A percentile compares a stretch with the other conserved stretches of the same genome.
These are phyloP conservation scores for Drosophila phalerata DNA, from an alignment of 2,888 invertebrate species.

Conservation along the genomic window DNA sequence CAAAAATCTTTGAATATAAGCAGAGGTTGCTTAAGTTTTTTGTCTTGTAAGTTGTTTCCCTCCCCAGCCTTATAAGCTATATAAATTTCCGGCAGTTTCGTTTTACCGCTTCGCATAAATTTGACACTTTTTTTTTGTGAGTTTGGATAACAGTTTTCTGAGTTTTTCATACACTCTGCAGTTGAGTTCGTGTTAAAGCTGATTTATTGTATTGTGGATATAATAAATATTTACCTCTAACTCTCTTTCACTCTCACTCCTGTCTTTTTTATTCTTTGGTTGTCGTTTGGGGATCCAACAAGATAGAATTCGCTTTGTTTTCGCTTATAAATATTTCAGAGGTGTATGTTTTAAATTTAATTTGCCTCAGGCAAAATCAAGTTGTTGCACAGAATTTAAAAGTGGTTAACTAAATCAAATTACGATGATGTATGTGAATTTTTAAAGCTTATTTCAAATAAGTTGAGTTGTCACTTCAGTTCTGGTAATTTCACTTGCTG, in stretches of 20 bases:
- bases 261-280: constrained; percentile 2
- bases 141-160: constrained; percentile 27
- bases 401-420: constrained; percentile 14
- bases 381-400: constrained; percentile 10
- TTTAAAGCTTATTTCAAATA: constrained; percentile 6
- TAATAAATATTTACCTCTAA: constrained; percentile 70
- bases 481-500: neutral
- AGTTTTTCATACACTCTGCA: constrained; percentile 21
- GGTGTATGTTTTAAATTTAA: constrained; percentile 3
- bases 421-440: constrained; percentile 4
- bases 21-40: constrained; percentile 37
- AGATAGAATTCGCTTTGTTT: constrained; percentile 5
- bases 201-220: constrained; percentile 57
- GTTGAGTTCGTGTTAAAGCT: constrained; percentile 55
- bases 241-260: constrained; percentile 21
- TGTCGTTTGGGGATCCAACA: constrained; percentile 1
- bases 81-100: constrained; percentile 74
- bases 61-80: constrained; percentile 58
- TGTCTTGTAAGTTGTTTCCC: constrained; percentile 37
- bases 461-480: constrained; percentile 16
- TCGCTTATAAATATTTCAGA: constrained; percentile 11
- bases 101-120: constrained; percentile 71
- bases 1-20: constrained; percentile 58
- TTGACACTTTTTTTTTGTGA: constrained; percentile 44
- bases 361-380: constrained; percentile 1